Base-by-base conservation (phyloP, 2,888 invertebrate genomes). In the Norana najaformis region DNA sequence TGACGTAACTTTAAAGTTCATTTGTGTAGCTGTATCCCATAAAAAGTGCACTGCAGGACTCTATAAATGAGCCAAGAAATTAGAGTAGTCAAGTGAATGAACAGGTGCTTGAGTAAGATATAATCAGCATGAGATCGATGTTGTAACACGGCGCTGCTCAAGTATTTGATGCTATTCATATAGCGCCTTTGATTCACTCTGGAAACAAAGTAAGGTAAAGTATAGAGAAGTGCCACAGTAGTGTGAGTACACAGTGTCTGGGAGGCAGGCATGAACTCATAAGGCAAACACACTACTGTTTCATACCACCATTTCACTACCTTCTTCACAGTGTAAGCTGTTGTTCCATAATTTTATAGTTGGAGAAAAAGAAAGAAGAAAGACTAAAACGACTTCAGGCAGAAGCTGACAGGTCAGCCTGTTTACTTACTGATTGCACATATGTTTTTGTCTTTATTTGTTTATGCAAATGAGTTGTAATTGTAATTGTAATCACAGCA, bases 331-430 rank as follows among this genome's bases (percentile, higher is more conserved):
- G 69, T n/a, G n/a, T 30, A 8, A n/a, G 69, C 11, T 69, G 69
- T 53, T n/a, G 16, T 69, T 69, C 0, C 8, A n/a, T n/a, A n/a
- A n/a, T n/a, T 69, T 13, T 69, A n/a, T 85, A 94, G 94, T 91
- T 94, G 38, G 93, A 93, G 18, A 93, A 93, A 91, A 94, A 94
- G 91, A 93, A 94, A 93, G 92, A 93, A 90, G 94, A 94, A 91
- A 92, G 94, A 92, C 94, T 94, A 89, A 91, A 92, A 85, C 91
- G 94, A 88, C 91, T 94, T 36, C 93, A 94, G 88, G 93, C 93
- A 89, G 93, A 94, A 89, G 94, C 94, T 23, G 93, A 93, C 14
- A 92, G 92, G 94, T 85, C 37, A 85, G 69, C 30, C 4, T 69
- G 13, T 69, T 69, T n/a, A 69, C n/a, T 69, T 1, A 69, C 69